These are phyloP conservation scores for Hippoglossus stenolepis DNA, from an alignment of 2,113 vertebrate species.

Conservation along the genomic window DNA sequence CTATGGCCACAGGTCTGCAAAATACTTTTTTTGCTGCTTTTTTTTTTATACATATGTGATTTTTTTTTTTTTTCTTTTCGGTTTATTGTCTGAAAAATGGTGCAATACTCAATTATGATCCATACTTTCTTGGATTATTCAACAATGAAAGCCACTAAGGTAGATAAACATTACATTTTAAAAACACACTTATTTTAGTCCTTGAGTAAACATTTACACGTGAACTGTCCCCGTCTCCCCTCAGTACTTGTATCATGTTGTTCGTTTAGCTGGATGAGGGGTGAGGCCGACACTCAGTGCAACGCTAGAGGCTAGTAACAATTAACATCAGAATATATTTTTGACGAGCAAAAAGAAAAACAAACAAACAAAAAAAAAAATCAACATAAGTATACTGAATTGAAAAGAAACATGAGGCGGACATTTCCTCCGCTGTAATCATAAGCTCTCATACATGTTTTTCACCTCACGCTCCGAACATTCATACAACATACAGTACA, in stretches of 20 bases:
- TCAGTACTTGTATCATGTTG: slow-evolving; percentile 84
- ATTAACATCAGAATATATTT: slow-evolving; percentile 82
- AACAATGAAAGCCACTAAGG: slow-evolving; percentile 97
- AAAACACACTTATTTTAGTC: slow-evolving; percentile 91
- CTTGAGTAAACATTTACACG: slow-evolving; percentile 99
- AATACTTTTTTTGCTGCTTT: slow-evolving; percentile 84
- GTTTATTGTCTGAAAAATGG: slow-evolving; percentile 88
- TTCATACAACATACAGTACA: slow-evolving; percentile 78
- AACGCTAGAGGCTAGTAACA: slow-evolving; percentile 94
- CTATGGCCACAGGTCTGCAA: slow-evolving; percentile 94
- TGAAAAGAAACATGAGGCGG: slow-evolving; percentile 69
- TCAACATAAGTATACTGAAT: slow-evolving; percentile 73
- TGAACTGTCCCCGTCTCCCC: slow-evolving; percentile 91
- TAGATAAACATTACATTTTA: slow-evolving; percentile 93
- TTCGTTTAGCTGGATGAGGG: slow-evolving; percentile 90
- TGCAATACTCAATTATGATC: slow-evolving; percentile 92
- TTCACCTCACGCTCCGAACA: slow-evolving; percentile 53
- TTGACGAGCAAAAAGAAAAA: slow-evolving; percentile 80
- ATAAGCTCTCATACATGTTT: slow-evolving; percentile 60
- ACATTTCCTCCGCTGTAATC: slow-evolving; percentile 64
- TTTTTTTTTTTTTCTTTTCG: slow-evolving; percentile 82
- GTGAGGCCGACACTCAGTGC: slow-evolving; percentile 94
- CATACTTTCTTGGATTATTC: slow-evolving; percentile 91
- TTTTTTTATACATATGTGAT: slow-evolving; percentile 52
- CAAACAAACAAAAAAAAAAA: slow-evolving; percentile 71